phyloP scores from a whole-genome alignment of 2,888 invertebrate genomes.

The Hymenopus coronatus region DNA sequence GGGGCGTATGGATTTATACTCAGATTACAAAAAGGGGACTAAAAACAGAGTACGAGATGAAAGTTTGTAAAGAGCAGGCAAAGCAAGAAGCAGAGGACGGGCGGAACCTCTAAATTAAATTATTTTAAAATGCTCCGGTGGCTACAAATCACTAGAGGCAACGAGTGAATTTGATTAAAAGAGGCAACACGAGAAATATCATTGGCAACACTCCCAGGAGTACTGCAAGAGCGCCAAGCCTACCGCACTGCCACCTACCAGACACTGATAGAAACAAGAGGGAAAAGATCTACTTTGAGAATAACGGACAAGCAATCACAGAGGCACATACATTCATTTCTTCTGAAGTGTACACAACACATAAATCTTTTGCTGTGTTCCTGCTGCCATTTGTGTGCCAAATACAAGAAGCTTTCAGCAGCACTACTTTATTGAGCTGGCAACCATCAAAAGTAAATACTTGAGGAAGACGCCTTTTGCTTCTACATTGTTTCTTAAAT shows the following conservation, averaged over 20 bases:
- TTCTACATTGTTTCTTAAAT: neutral
- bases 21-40: neutral
- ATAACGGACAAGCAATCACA: neutral
- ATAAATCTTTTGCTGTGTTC: neutral
- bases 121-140: neutral
- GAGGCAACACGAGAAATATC: neutral
- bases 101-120: constrained; percentile 2
- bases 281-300: neutral
- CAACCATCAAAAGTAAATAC: neutral
- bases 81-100: neutral
- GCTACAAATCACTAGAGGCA: constrained; percentile 19
- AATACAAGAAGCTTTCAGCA: neutral
- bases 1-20: neutral
- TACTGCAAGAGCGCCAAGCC: neutral
- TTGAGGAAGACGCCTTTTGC: neutral
- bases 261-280: neutral
- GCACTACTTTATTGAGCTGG: neutral
- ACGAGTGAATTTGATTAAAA: constrained; percentile 20
- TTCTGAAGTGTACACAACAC: neutral
- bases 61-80: neutral
- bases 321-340: neutral
- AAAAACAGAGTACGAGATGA: neutral
- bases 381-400: neutral
- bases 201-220: constrained; percentile 2
- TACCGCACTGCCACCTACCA: neutral